Base-by-base conservation (phyloP, 2,888 invertebrate genomes). In the Plagodis dolabraria region DNA sequence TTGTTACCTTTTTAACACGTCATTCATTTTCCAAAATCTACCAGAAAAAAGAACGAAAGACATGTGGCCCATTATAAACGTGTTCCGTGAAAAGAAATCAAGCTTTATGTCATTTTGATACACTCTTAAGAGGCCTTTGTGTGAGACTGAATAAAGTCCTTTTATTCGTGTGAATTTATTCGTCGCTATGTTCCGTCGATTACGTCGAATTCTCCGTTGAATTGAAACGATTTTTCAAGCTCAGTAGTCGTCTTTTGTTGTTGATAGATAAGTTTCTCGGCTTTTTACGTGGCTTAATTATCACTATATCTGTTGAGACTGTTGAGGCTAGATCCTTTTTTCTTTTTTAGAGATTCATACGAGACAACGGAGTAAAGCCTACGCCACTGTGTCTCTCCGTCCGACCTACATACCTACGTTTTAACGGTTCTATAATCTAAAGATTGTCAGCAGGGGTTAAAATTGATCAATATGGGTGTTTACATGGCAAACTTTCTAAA, bases 71-170 rank as follows among this genome's bases (percentile, higher is more conserved):
- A 85, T 90, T 91, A 88, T 86, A 79, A 83, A 81, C 79, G 77
- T 84, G 86, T 89, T 87, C 86, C 59, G 64, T 87, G 80, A 86
- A 84, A 86, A 85, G 87, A 84, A 40, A 81, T 82, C 80, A 77
- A 80, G 86, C 86, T 91, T 92, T 89, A 91, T 92, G 90, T 92
- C 92, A 86, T 90, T 92, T 92, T 92, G 92, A 92, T 92, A 89
- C 86, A 92, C 90, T 92, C 87, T 80, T 78, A 82, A 83, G 78
- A 80, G 72, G 53, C 81, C 80, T 87, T 91, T 92, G 90, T 91
- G 83, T 80, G 74, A 74, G 74, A 73, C 75, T 83, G 80, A 76
- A 80, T 85, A 79, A 40, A 85, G 84, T 79, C 72, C 67, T 75
- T 76, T 72, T 68, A 68, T 67, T 57, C 85, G 79, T 83, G 84